Percentiles rank a stretch among this genome's conserved stretches.
Evolutionary conservation across 2,888 invertebrate species (phyloP).

Genomic region (Bombyx huttoni): DNA sequence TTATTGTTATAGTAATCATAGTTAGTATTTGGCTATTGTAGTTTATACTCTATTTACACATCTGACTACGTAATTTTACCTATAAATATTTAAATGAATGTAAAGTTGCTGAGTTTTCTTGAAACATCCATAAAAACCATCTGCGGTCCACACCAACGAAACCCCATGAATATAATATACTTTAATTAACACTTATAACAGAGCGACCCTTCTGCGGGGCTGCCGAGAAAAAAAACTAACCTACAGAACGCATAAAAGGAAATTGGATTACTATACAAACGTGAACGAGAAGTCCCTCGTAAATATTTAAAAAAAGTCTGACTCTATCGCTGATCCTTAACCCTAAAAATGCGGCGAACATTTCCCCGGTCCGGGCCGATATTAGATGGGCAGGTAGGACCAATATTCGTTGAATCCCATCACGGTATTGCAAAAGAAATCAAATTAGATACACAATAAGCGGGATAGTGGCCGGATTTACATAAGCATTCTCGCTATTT

Average conservation of each 20-base stretch:
- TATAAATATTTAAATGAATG: conserved; percentile 11
- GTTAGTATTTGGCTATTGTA: neutral
- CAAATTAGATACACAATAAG: conserved; percentile 73
- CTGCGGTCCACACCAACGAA: conserved; percentile 13
- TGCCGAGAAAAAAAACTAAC: conserved; percentile 49
- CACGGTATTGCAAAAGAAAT: conserved; percentile 66
- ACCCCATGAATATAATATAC: conserved; percentile 34
- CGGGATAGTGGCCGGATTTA: conserved; percentile 61
- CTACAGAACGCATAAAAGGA: conserved; percentile 68
- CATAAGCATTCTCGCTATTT: conserved; percentile 68
- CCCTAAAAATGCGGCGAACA: conserved; percentile 46
- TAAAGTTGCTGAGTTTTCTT: conserved; percentile 10
- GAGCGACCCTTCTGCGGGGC: conserved; percentile 41
- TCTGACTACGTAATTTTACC: neutral
- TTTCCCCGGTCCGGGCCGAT: conserved; percentile 35
- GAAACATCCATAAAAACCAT: conserved; percentile 15
- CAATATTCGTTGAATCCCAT: conserved; percentile 62
- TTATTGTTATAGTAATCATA: too few species aligned
- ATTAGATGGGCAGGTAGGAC: conserved; percentile 58
- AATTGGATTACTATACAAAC: conserved; percentile 64
- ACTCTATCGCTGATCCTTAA: conserved; percentile 59
- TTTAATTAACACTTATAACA: conserved; percentile 62
- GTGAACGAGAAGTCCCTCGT: conserved; percentile 46
- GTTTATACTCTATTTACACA: neutral
- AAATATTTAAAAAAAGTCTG: conserved; percentile 68